Evolutionary conservation across 2,113 vertebrate genomes (phyloP), one percentile per base, ranked within the genome.

Genomic region (Callospermophilus lateralis): DNA sequence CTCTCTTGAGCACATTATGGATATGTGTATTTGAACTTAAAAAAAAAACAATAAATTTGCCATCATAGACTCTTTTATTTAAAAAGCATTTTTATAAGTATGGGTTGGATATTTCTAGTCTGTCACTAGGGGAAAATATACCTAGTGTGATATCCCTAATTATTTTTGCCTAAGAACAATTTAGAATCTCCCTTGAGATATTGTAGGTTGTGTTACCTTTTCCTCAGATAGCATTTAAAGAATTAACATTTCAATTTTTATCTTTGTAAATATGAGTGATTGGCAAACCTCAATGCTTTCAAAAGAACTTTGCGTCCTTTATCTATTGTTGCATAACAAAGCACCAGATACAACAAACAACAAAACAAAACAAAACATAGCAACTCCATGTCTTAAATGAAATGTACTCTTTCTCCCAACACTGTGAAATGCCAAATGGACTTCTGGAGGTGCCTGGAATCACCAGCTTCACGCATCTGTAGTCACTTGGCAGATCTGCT

Each of bases 161-260:
- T 51, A 19, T 48, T 70, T 78, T 96, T 89, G 32, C n/a, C 73
- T 76, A 70, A 28, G 34, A 81, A 45, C 68, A 86, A 32, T 77
- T 90, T 70, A 78, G 80, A 96, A 30, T 55, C 24, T 77, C 8
- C 30, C 8, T 77, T 93, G 90, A 86, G 17, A 48, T 80, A 83
- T 42, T 5, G 16, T 15, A 84, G 24, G 20, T 77, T 67, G 32
- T 37, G 37, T 22, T 17, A 34, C 42, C 51, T 42, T 81, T 80
- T 78, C 19, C 26, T 68, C 15, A 63, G 26, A 79, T 24, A 61
- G 1, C 39, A 74, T 45, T 76, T 42, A 77, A 67, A n/a, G 19
- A 53, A 55, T 6, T 22, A 20, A 20, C 32, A 72, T 84, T 83
- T 65, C 45, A 63, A n/a, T 37, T 79, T 83, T 78, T 72, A 32